Evolutionary conservation across 2,888 invertebrate species (phyloP).

Genomic region (Parasteatoda lunata): DNA sequence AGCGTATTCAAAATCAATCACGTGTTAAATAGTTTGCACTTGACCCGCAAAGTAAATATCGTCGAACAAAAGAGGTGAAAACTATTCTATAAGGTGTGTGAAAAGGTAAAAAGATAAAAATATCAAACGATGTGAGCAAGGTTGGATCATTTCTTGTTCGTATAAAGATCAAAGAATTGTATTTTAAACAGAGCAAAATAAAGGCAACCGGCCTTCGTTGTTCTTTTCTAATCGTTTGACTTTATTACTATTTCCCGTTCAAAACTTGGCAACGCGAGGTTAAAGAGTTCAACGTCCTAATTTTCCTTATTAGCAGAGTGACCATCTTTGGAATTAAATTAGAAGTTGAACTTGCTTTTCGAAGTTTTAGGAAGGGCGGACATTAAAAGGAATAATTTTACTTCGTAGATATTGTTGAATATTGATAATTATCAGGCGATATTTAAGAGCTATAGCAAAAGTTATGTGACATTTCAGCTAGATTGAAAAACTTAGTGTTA

Average conservation of each 20-base stretch:
- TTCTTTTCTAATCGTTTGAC: slow-evolving; percentile 41
- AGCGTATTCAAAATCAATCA: not conserved
- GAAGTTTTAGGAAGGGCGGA: no score
- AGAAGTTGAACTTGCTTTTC: slow-evolving; percentile 23
- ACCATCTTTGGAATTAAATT: slow-evolving; percentile 48
- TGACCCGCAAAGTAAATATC: not conserved
- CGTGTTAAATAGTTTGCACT: not conserved
- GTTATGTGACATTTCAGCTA: no score
- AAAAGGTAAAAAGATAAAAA: not conserved
- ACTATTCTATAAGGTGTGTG: not conserved
- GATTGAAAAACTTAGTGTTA: no score
- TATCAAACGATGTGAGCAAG: not conserved
- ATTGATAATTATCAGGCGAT: no score
- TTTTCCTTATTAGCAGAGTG: slow-evolving; percentile 24
- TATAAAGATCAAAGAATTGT: slow-evolving; percentile 9
- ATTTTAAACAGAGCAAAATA: slow-evolving; percentile 16
- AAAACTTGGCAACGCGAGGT: slow-evolving; percentile 41
- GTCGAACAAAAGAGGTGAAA: not conserved
- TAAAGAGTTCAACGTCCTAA: slow-evolving; percentile 57
- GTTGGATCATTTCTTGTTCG: not conserved
- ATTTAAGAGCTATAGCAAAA: no score
- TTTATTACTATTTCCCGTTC: slow-evolving; percentile 41
- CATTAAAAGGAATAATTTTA: no score
- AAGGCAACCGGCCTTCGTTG: slow-evolving; percentile 30
- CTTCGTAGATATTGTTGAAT: no score